Conservation (phyloP, 2,888 invertebrate species). For the Deroplatys truncata region DNA sequence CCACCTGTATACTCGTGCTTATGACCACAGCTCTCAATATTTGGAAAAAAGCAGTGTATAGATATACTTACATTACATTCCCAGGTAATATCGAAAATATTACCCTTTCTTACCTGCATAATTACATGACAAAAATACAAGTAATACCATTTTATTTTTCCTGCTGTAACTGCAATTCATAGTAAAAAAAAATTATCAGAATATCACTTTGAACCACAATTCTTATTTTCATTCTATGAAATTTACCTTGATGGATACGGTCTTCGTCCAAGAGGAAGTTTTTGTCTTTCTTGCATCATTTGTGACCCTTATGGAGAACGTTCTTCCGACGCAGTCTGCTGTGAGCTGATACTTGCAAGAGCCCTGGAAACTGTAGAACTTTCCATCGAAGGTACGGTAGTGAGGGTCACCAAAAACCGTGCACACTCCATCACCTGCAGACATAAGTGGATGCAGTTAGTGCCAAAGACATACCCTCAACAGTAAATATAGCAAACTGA, state of each 20-base stretch:
- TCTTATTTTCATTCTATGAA: not conserved
- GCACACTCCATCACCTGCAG: constrained; percentile 76
- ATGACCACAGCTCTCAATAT: too few species aligned
- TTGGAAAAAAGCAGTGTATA: too few species aligned
- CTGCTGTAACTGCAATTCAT: not conserved
- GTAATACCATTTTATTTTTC: not conserved
- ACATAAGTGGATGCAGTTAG: too few species aligned
- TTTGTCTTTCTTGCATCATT: constrained; percentile 79
- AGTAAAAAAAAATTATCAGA: not conserved
- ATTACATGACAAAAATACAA: too few species aligned
- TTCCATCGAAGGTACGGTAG: constrained; percentile 92
- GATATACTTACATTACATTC: too few species aligned
- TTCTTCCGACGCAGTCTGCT: constrained; percentile 72
- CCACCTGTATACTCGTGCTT: too few species aligned
- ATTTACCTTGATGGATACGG: constrained; percentile 69
- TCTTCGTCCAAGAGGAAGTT: constrained; percentile 87
- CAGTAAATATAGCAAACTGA: not conserved
- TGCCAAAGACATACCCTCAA: too few species aligned
- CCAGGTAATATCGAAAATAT: too few species aligned
- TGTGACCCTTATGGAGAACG: constrained; percentile 83
- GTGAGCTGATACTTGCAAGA: constrained; percentile 87
- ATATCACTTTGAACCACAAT: too few species aligned
- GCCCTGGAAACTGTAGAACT: constrained; percentile 90
- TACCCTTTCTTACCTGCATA: too few species aligned
- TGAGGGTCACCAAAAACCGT: constrained; percentile 95